Conservation (phyloP, 2,797 vertebrate species). For the Pseudomugil tenellus region DNA sequence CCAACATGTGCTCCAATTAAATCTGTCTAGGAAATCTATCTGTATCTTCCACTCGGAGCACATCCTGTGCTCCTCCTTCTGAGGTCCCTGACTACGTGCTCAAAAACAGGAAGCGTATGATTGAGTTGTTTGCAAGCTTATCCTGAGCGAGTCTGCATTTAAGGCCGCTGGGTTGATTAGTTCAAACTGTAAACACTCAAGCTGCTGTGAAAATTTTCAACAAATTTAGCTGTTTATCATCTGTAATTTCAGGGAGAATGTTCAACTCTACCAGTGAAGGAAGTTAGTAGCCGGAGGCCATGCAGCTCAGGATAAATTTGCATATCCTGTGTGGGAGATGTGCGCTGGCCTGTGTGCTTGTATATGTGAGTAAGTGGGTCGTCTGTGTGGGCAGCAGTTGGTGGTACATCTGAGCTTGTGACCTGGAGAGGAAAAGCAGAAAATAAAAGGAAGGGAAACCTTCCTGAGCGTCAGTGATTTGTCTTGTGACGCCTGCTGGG, state of each 20-base stretch:
- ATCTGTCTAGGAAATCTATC: constrained; percentile 75
- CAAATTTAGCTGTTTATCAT: constrained; percentile 11
- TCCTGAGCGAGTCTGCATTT: constrained; percentile 66
- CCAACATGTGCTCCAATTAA: constrained; percentile 56
- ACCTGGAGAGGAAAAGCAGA: constrained; percentile 67
- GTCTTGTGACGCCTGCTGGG: constrained; percentile 78
- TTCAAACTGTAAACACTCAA: constrained; percentile 42
- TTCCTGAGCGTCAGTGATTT: constrained; percentile 80
- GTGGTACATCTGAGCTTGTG: constrained; percentile 28
- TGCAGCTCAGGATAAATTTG: constrained; percentile 41
- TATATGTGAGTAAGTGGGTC: constrained; percentile 8
- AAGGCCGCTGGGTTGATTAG: constrained; percentile 64
- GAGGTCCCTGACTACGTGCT: constrained; percentile 74
- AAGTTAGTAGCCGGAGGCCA: constrained; percentile 8
- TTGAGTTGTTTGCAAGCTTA: constrained; percentile 74
- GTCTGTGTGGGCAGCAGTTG: constrained; percentile 32
- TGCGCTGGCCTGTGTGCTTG: constrained; percentile 28
- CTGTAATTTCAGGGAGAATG: neutral
- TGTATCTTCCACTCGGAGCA: constrained; percentile 70
- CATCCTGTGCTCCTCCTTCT: constrained; percentile 78
- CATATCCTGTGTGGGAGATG: constrained; percentile 55
- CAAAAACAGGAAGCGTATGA: constrained; percentile 80
- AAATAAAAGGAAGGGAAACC: constrained; percentile 81
- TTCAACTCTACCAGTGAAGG: constrained; percentile 11
- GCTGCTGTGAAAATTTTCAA: constrained; percentile 16